These are phyloP conservation scores for Cardiocondyla obscurior DNA, from an alignment of 1,140 invertebrate genomes.

Conservation along the genomic window DNA sequence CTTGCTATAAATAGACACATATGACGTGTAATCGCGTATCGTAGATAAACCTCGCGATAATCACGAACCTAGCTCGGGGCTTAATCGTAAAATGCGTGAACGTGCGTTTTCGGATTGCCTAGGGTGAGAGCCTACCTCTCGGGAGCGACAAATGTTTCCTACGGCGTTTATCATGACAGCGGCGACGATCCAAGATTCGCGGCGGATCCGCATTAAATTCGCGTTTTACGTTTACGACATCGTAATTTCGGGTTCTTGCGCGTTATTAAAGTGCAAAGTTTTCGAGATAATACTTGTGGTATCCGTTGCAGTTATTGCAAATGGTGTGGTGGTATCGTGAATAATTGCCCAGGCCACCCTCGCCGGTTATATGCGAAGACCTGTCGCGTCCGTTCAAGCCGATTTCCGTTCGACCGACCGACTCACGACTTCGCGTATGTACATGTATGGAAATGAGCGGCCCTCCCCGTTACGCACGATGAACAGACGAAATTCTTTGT, in stretches of 20 bases:
- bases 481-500: conserved; percentile 38
- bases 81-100: neutral
- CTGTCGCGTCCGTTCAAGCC: conserved; percentile 1
- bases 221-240: neutral
- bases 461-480: neutral
- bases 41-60: neutral
- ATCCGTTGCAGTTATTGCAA: conserved; percentile 50
- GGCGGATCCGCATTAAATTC: neutral
- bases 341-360: conserved; percentile 1
- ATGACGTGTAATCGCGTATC: conserved; percentile 39
- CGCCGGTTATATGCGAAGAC: conserved; percentile 28
- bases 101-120: neutral
- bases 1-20: conserved; percentile 14
- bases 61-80: neutral
- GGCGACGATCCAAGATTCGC: neutral
- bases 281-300: conserved; percentile 44
- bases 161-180: neutral
- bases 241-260: neutral
- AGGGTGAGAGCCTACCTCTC: neutral
- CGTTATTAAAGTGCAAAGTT: conserved; percentile 39
- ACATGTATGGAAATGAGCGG: conserved; percentile 48
- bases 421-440: conserved; percentile 21
- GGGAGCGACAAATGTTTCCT: neutral
- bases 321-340: conserved; percentile 16
- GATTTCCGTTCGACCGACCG: neutral